A percentile compares a stretch with the other conserved stretches of the same genome.
These are phyloP conservation scores for Agonum fuliginosum DNA, from an alignment of 2,888 invertebrate species.

Conservation along the genomic window DNA sequence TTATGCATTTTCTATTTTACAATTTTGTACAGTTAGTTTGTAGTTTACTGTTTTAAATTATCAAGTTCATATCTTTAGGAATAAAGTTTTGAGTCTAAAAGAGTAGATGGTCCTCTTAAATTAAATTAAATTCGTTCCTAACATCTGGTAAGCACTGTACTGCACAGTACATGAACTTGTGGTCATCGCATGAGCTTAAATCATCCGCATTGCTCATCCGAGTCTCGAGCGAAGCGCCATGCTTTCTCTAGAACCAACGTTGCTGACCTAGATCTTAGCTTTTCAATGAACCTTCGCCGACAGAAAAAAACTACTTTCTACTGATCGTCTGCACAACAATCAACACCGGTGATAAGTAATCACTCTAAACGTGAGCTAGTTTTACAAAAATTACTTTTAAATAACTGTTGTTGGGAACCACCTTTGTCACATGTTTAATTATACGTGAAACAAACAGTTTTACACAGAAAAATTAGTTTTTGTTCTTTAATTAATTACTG, in stretches of 20 bases:
- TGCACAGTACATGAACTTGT: neutral
- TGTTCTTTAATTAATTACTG: too few relatives aligned
- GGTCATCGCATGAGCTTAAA: slow-evolving; percentile 8
- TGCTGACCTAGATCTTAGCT: slow-evolving; percentile 51
- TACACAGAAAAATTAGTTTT: too few relatives aligned
- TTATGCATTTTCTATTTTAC: too few relatives aligned
- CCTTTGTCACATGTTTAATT: too few relatives aligned
- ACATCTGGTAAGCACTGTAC: neutral
- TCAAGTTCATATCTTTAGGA: too few relatives aligned
- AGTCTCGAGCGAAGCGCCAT: slow-evolving; percentile 8
- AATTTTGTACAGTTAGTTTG: too few relatives aligned
- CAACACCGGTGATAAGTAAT: neutral
- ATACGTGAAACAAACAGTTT: too few relatives aligned
- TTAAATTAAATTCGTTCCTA: neutral
- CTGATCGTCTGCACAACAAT: neutral
- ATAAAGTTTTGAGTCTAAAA: too few relatives aligned
- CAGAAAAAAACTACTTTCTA: slow-evolving; percentile 56
- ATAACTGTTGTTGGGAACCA: slow-evolving; percentile 3
- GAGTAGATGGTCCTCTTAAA: too few relatives aligned
- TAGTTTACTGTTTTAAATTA: too few relatives aligned
- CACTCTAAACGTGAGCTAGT: neutral
- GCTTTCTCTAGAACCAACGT: slow-evolving; percentile 41
- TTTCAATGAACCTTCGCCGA: slow-evolving; percentile 44
- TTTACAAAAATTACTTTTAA: neutral
- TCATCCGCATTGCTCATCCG: slow-evolving; percentile 11